These are phyloP conservation scores for Zoanthus sansibaricus DNA, from an alignment of 92 coral and sea anemone genomes.

Conservation along the genomic window DNA sequence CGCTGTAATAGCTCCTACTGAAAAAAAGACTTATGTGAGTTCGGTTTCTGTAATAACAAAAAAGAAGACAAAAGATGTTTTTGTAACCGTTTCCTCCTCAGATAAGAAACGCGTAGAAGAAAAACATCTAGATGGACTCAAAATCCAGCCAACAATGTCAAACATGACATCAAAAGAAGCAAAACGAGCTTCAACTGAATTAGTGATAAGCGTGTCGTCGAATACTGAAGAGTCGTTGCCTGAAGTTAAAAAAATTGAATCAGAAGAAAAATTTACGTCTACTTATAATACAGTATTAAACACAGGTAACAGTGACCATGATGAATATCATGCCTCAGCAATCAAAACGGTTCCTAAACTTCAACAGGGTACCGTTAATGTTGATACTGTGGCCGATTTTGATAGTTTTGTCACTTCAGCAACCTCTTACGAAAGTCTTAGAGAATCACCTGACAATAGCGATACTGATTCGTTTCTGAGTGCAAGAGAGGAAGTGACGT, in stretches of 20 bases:
- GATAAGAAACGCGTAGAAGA: neutral
- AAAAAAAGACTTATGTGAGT: conserved; percentile 29
- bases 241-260: neutral
- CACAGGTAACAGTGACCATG: neutral
- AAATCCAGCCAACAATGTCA: neutral
- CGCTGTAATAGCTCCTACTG: neutral
- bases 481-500: conserved; percentile 87
- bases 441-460: conserved; percentile 62
- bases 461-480: conserved; percentile 87
- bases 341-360: neutral
- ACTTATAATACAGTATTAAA: neutral
- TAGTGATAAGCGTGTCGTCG: conserved; percentile 18
- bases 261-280: neutral
- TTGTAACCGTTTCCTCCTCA: conserved; percentile 28
- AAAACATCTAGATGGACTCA: neutral
- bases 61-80: conserved; percentile 25
- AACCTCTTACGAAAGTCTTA: neutral
- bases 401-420: conserved; percentile 22
- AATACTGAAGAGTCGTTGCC: neutral
- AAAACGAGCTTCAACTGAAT: conserved; percentile 39
- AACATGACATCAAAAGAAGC: neutral
- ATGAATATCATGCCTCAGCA: neutral
- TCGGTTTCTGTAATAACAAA: conserved; percentile 29
- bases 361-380: neutral
- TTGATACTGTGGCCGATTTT: neutral